These are phyloP conservation scores for Chaetodon auriga DNA, from an alignment of 2,113 vertebrate genomes.

Conservation along the genomic window DNA sequence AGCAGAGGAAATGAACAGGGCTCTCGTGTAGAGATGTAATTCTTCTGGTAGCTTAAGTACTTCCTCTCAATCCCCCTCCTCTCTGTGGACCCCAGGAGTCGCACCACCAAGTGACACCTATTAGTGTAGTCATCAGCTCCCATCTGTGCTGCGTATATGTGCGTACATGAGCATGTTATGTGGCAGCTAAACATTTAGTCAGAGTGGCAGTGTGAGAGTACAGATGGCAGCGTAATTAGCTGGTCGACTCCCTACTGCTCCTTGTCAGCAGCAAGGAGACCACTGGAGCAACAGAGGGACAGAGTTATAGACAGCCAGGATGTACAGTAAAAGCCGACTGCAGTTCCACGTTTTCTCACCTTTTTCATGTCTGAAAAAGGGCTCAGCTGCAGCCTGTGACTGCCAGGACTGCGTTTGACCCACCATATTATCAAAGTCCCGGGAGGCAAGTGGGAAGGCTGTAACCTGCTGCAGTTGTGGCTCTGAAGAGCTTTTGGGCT, in stretches of 20 bases:
- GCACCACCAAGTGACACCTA: conserved; percentile 58
- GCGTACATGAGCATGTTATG: conserved; percentile 52
- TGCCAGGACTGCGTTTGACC: conserved; percentile 5
- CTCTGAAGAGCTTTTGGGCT: neutral
- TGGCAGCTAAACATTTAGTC: conserved; percentile 72
- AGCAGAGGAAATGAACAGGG: neutral
- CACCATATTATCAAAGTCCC: conserved; percentile 1
- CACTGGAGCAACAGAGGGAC: conserved; percentile 22
- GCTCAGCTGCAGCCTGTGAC: conserved; percentile 43
- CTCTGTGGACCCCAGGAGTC: conserved; percentile 23
- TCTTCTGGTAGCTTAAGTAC: conserved; percentile 4
- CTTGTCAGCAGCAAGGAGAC: conserved; percentile 38
- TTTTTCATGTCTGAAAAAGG: neutral
- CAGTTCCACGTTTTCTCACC: conserved; percentile 33
- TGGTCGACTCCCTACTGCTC: conserved; percentile 48
- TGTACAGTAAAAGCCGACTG: conserved; percentile 5
- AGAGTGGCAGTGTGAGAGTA: conserved; percentile 52
- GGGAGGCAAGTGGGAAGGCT: neutral
- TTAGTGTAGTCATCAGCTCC: conserved; percentile 69
- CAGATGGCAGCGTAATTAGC: conserved; percentile 79
- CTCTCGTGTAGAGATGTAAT: neutral
- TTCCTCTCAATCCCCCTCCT: neutral
- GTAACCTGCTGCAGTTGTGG: neutral
- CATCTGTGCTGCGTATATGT: conserved; percentile 69
- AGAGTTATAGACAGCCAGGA: conserved; percentile 11